Evolutionary conservation across 1,140 invertebrate genomes (phyloP).

Genomic region (Trichoplusia ni): DNA sequence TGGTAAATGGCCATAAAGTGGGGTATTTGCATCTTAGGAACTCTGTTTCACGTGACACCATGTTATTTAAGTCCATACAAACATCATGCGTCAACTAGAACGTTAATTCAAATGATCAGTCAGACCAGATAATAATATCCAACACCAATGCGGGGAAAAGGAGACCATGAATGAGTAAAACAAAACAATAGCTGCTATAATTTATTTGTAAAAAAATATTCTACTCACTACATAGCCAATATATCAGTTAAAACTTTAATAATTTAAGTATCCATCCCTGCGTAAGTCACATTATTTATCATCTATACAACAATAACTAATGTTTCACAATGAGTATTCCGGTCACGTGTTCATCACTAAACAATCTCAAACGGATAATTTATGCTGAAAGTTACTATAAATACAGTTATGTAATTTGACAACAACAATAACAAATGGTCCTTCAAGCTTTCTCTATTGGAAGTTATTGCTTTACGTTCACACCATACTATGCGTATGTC

Average conservation of each 20-base stretch:
- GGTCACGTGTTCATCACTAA: slow-evolving; percentile 51
- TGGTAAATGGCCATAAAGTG: too few species aligned
- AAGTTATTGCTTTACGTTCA: slow-evolving; percentile 60
- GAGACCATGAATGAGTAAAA: slow-evolving; percentile 33
- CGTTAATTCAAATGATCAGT: too few species aligned
- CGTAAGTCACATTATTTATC: slow-evolving; percentile 82
- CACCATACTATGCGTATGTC: slow-evolving; percentile 46
- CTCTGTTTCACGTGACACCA: too few species aligned
- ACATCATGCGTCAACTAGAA: too few species aligned
- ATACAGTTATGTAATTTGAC: slow-evolving; percentile 61
- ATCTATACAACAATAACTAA: slow-evolving; percentile 81
- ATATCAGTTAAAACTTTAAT: slow-evolving; percentile 82
- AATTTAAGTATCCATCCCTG: slow-evolving; percentile 83
- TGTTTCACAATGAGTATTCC: slow-evolving; percentile 79
- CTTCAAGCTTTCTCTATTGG: slow-evolving; percentile 71
- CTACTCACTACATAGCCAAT: slow-evolving; percentile 83
- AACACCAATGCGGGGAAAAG: too few species aligned
- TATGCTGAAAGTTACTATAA: slow-evolving; percentile 78
- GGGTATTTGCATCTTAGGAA: too few species aligned
- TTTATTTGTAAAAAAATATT: slow-evolving; percentile 84
- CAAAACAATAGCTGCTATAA: slow-evolving; percentile 78
- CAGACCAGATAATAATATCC: too few species aligned
- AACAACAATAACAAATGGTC: slow-evolving; percentile 75
- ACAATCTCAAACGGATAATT: slow-evolving; percentile 72
- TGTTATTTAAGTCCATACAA: too few species aligned